Evolutionary conservation across 2,113 vertebrate species (phyloP).

Genomic region (Propithecus coquereli): DNA sequence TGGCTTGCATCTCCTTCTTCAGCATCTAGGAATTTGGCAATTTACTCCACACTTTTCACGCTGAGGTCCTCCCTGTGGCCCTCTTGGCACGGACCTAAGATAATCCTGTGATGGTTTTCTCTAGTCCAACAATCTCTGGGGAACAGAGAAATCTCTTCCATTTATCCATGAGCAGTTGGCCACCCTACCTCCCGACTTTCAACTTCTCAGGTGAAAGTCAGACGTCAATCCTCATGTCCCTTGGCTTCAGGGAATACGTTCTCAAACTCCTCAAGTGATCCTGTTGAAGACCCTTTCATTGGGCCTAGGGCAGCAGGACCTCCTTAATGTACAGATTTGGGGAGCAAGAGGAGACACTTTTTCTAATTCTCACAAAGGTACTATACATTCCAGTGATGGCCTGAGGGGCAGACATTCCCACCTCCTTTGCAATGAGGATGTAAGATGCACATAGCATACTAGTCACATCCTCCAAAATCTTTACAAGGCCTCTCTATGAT

Average conservation of each 20-base stretch:
- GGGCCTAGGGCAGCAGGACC: neutral
- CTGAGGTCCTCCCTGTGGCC: neutral
- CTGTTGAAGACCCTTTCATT: neutral
- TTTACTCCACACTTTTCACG: neutral
- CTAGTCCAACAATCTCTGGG: neutral
- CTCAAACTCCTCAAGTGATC: neutral
- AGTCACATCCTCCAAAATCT: neutral
- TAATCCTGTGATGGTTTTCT: neutral
- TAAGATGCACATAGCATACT: neutral
- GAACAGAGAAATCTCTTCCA: neutral
- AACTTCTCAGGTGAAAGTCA: neutral
- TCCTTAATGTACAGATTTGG: neutral
- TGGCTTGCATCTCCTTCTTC: neutral
- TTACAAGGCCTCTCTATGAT: neutral
- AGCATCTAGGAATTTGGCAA: neutral
- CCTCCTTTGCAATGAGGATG: neutral
- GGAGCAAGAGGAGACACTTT: neutral
- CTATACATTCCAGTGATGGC: neutral
- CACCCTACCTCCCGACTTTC: neutral
- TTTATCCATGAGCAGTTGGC: neutral
- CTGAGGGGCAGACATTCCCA: neutral
- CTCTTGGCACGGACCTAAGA: neutral
- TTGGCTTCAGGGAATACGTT: neutral
- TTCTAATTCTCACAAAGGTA: neutral
- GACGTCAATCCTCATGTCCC: neutral